Percentiles rank a stretch among this genome's conserved stretches.
These are phyloP conservation scores for Ommatoiulus sabulosus DNA, from an alignment of 2,888 invertebrate genomes.

Conservation along the genomic window DNA sequence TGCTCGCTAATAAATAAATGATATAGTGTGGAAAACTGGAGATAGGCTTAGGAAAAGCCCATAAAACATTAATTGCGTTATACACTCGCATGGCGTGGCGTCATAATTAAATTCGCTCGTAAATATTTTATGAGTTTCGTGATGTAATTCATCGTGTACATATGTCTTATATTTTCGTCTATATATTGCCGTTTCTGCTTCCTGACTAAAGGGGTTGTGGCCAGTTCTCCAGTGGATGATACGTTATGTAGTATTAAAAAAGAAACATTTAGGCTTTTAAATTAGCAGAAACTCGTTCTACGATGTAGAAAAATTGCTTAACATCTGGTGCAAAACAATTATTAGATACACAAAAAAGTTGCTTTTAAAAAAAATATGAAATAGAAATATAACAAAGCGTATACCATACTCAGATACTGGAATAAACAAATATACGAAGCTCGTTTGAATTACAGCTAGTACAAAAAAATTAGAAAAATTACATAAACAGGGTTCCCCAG, in stretches of 20 bases:
- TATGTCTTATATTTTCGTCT: neutral
- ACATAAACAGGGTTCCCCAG: too few relatives aligned
- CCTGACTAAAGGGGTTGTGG: neutral
- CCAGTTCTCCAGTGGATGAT: neutral
- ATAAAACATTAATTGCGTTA: constrained; percentile 1
- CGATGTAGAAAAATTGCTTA: too few relatives aligned
- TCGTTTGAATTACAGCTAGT: too few relatives aligned
- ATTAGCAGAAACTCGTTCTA: too few relatives aligned
- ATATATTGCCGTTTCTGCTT: neutral
- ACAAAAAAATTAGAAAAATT: too few relatives aligned
- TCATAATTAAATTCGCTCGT: neutral
- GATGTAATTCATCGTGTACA: neutral
- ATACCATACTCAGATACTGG: too few relatives aligned
- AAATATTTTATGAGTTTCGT: neutral
- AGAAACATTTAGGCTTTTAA: too few relatives aligned
- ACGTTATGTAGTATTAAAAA: neutral
- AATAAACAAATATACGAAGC: too few relatives aligned
- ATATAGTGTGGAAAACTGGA: neutral
- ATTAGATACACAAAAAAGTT: too few relatives aligned
- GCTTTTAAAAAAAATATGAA: too few relatives aligned
- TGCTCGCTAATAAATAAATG: neutral
- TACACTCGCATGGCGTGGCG: neutral
- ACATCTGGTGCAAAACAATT: too few relatives aligned
- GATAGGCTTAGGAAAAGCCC: neutral
- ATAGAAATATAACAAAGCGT: too few relatives aligned